Evolutionary conservation across 2,888 invertebrate species (phyloP).

Genomic region (Isotomurus palustris): DNA sequence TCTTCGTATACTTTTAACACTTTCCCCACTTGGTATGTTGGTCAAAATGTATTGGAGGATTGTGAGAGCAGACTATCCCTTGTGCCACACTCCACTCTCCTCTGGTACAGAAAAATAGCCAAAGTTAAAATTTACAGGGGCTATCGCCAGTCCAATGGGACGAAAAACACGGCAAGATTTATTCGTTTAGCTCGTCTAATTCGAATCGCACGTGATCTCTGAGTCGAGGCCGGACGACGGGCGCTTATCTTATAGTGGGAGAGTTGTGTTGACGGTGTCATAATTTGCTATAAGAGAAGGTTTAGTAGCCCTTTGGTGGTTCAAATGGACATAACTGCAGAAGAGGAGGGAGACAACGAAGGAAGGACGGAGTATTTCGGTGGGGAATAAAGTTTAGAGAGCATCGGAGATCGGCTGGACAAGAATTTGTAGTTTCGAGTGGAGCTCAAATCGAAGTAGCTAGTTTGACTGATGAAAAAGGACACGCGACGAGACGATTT

Average conservation of each 20-base stretch:
- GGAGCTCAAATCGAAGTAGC: not conserved
- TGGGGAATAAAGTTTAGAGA: not conserved
- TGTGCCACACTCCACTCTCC: conserved; percentile 2
- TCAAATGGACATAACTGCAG: not conserved
- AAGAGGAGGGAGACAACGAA: not conserved
- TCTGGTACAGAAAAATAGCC: conserved; percentile 33
- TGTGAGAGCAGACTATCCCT: conserved; percentile 35
- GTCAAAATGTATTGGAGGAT: conserved; percentile 43
- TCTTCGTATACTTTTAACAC: conserved; percentile 29
- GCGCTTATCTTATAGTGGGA: conserved; percentile 2
- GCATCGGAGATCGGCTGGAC: not conserved
- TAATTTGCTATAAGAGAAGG: conserved; percentile 1
- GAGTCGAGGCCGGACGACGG: conserved; percentile 18
- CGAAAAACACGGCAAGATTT: conserved; percentile 39
- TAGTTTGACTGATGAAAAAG: conserved; percentile 28
- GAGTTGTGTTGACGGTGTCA: conserved; percentile 6
- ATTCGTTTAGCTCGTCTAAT: conserved; percentile 26
- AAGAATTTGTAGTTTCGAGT: not conserved
- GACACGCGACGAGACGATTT: conserved; percentile 34
- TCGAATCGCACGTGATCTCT: conserved; percentile 9
- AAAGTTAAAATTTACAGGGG: conserved; percentile 46
- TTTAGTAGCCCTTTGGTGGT: not conserved
- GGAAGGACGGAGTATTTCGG: conserved; percentile 1
- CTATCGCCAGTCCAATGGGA: conserved; percentile 37
- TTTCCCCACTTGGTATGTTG: conserved; percentile 35